Conservation (phyloP, 2,888 invertebrate genomes). For the Megalurothrips usitatus region DNA sequence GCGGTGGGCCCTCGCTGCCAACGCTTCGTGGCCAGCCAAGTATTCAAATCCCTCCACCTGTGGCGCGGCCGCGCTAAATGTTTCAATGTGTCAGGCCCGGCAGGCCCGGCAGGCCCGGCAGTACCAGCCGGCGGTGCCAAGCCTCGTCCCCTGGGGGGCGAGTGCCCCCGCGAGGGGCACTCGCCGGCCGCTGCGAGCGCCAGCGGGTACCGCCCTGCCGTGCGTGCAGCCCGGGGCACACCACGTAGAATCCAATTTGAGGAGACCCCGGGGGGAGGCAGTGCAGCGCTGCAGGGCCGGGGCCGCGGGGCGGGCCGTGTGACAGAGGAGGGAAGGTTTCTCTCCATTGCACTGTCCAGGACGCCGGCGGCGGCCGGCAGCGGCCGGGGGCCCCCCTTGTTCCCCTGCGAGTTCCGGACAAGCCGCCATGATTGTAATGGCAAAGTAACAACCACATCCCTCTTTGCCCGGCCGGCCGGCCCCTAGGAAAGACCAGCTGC, state of each 20-base stretch:
- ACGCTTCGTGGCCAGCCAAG: not conserved
- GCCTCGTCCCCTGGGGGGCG: no score
- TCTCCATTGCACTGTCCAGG: not conserved
- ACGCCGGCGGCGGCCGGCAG: no score
- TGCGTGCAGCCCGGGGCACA: no score
- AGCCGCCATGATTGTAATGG: conserved; percentile 8
- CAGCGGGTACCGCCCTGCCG: no score
- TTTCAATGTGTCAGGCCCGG: not conserved
- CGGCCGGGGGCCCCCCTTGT: not conserved
- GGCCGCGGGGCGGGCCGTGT: no score
- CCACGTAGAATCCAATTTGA: not conserved
- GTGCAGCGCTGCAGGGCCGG: no score
- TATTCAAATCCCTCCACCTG: conserved; percentile 1
- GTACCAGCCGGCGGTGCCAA: no score
- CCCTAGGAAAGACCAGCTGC: no score
- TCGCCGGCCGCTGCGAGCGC: no score
- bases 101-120: no score
- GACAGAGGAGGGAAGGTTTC: not conserved
- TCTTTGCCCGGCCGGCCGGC: not conserved
- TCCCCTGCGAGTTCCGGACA: not conserved
- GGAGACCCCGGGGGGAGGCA: no score
- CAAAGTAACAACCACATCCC: not conserved
- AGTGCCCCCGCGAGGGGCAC: no score
- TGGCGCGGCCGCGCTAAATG: not conserved
- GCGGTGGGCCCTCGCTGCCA: not conserved